phyloP scores from a whole-genome alignment of 1,140 invertebrate genomes.

The Tigriopus japonicus region DNA sequence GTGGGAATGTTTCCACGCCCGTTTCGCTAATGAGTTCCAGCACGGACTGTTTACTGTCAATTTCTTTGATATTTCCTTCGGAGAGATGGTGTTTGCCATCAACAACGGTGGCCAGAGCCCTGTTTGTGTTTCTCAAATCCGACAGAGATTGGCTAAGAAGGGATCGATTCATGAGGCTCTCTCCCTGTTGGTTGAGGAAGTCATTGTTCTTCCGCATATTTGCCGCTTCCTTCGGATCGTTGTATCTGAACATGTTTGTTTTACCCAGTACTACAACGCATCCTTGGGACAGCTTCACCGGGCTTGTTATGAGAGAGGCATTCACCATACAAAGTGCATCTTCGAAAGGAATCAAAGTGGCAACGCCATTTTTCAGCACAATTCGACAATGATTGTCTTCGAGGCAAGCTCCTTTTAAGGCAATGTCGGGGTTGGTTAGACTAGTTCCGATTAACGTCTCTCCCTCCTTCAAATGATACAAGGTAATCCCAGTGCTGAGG shows the following conservation, averaged over 20 bases:
- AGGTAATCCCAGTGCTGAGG: conserved; percentile 65
- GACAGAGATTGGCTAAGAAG: conserved; percentile 6
- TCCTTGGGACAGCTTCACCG: conserved; percentile 50
- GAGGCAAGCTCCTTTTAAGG: background rate
- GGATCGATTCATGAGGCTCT: background rate
- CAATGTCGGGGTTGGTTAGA: background rate
- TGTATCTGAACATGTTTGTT: conserved; percentile 80
- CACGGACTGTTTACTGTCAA: too few relatives aligned
- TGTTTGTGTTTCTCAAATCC: background rate
- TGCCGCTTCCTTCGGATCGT: conserved; percentile 73
- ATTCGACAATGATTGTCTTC: conserved; percentile 34
- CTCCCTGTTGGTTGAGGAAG: conserved; percentile 25
- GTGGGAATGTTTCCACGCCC: background rate
- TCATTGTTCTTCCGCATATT: conserved; percentile 45
- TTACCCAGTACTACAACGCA: conserved; percentile 65
- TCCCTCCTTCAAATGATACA: conserved; percentile 63
- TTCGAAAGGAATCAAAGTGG: conserved; percentile 49
- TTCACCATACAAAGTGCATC: conserved; percentile 63
- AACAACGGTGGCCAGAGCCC: background rate
- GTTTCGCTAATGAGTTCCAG: too few relatives aligned
- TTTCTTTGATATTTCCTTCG: background rate
- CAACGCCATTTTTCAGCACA: conserved; percentile 45
- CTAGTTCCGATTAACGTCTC: conserved; percentile 36
- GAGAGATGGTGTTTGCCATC: background rate
- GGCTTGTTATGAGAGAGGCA: conserved; percentile 48